Conservation (phyloP, 1,140 invertebrate genomes). For the Meloidogyne hapla region DNA sequence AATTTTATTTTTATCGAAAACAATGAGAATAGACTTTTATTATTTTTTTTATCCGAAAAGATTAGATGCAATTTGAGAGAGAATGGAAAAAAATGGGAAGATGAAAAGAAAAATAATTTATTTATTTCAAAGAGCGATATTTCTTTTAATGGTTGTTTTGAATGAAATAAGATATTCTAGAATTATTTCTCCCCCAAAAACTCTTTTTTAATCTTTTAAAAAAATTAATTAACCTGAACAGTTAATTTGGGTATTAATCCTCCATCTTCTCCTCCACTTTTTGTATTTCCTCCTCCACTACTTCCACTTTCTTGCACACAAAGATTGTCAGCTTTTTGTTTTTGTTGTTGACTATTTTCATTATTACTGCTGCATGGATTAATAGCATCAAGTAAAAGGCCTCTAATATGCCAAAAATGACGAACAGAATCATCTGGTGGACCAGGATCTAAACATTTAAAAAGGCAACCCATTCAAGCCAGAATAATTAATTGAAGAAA, state of each 20-base stretch:
- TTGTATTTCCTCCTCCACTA: too few relatives aligned
- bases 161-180: too few relatives aligned
- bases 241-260: conserved; percentile 1
- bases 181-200: too few relatives aligned
- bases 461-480: conserved; percentile 42
- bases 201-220: too few relatives aligned
- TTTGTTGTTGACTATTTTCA: conserved; percentile 9
- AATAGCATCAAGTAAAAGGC: conserved; percentile 28
- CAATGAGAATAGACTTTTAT: too few relatives aligned
- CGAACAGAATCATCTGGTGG: conserved; percentile 41
- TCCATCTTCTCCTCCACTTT: not conserved
- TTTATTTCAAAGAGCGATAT: too few relatives aligned
- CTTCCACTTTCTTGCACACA: not conserved
- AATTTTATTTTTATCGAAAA: too few relatives aligned
- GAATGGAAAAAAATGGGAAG: too few relatives aligned
- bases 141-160: too few relatives aligned
- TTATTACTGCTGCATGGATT: not conserved
- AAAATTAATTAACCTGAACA: not conserved
- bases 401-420: conserved; percentile 50
- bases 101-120: too few relatives aligned
- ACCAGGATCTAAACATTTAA: conserved; percentile 45
- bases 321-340: conserved; percentile 3
- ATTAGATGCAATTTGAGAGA: too few relatives aligned
- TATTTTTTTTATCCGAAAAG: too few relatives aligned
- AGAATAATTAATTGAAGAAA: conserved; percentile 4